Conservation (phyloP, 2,888 invertebrate species). For the Catonia carolina region DNA sequence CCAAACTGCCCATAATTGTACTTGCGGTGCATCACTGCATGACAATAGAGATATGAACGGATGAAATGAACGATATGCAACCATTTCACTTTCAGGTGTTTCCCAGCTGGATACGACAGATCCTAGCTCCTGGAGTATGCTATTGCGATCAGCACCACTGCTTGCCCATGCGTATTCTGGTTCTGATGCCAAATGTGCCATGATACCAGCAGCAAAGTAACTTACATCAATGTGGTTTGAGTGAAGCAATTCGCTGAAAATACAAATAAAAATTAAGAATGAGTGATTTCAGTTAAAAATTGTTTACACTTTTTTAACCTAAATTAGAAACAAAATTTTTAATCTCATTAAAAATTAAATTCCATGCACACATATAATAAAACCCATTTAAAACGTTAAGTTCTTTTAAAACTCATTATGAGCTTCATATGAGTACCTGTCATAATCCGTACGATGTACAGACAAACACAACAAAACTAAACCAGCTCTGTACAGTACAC, state of each 20-base stretch:
- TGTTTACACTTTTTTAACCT: background rate
- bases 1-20: slow-evolving; percentile 73
- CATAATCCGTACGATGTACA: too few relatives aligned
- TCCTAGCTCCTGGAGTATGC: slow-evolving; percentile 49
- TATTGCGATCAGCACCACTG: slow-evolving; percentile 46
- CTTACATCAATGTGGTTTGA: slow-evolving; percentile 73
- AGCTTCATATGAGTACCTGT: too few relatives aligned
- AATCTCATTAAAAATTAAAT: background rate
- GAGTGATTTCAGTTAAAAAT: background rate
- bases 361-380: background rate
- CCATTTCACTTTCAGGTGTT: slow-evolving; percentile 66
- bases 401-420: too few relatives aligned
- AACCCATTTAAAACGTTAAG: background rate
- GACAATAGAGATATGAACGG: slow-evolving; percentile 62
- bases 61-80: slow-evolving; percentile 60
- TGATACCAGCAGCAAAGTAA: slow-evolving; percentile 92
- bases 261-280: slow-evolving; percentile 6
- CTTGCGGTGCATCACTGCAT: slow-evolving; percentile 53
- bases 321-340: background rate
- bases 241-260: slow-evolving; percentile 44
- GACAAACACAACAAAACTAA: too few relatives aligned
- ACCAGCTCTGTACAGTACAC: too few relatives aligned
- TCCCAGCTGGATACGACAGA: slow-evolving; percentile 48
- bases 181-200: slow-evolving; percentile 92
- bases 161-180: slow-evolving; percentile 77